A percentile compares a stretch with the other conserved stretches of the same genome.
Conservation (phyloP, 2,113 vertebrate genomes). For the Lagopus leucura region DNA sequence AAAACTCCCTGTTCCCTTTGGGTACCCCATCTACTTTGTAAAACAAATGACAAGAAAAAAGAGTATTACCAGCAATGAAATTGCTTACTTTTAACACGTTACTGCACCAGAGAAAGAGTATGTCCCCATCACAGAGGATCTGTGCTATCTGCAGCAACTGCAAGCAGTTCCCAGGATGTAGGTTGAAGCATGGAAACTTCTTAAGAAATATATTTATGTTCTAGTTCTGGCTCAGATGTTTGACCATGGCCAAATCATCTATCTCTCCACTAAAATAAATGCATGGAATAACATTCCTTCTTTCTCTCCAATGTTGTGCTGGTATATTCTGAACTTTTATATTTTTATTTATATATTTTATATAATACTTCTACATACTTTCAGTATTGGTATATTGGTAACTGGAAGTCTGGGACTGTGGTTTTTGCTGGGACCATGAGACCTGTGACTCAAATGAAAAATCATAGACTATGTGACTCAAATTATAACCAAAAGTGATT, state of each 20-base stretch:
- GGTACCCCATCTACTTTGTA: not conserved
- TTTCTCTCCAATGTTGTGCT: not conserved
- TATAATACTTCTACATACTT: not conserved
- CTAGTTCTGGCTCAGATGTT: not conserved
- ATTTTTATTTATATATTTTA: not conserved
- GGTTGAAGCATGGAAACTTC: not conserved
- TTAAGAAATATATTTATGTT: not conserved
- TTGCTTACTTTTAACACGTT: rapidly evolving
- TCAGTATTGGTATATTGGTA: rapidly evolving
- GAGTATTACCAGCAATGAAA: not conserved
- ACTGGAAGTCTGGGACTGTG: not conserved
- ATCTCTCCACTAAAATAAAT: too few relatives aligned
- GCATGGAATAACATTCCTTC: not conserved
- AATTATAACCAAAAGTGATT: not conserved
- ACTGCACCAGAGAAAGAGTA: too few relatives aligned
- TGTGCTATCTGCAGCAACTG: not conserved
- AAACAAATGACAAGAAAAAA: not conserved
- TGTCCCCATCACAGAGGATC: not conserved
- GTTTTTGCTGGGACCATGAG: not conserved
- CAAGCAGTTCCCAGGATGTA: not conserved
- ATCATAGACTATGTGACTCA: not conserved
- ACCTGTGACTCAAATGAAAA: not conserved
- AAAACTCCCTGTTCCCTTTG: not conserved
- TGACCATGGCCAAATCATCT: not conserved
- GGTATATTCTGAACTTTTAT: not conserved